Conservation (phyloP, 1,140 invertebrate genomes). For the Drosophila ohnishii region DNA sequence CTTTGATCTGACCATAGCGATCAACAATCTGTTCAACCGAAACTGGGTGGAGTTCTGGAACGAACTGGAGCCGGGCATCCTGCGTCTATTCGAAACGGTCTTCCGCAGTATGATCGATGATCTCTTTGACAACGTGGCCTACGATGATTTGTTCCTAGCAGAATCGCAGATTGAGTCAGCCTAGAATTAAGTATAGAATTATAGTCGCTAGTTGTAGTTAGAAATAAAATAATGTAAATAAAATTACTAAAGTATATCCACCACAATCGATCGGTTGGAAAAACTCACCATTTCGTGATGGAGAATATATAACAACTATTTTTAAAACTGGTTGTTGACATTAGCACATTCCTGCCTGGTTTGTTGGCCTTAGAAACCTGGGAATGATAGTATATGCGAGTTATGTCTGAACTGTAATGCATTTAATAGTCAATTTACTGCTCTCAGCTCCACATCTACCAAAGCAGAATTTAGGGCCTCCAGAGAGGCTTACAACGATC, state of each 20-base stretch:
- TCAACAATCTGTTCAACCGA: constrained; percentile 58
- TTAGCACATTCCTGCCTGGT: constrained; percentile 25
- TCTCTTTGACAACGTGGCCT: constrained; percentile 55
- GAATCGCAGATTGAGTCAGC: neutral
- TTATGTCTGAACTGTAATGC: neutral
- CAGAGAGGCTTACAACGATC: constrained; percentile 10
- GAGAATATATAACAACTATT: constrained; percentile 7
- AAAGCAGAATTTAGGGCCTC: constrained; percentile 13
- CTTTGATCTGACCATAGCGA: constrained; percentile 46
- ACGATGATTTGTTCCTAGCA: constrained; percentile 61
- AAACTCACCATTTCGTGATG: constrained; percentile 13
- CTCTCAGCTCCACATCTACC: neutral
- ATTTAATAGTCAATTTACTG: constrained; percentile 23
- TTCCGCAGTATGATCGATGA: constrained; percentile 56
- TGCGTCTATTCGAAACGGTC: constrained; percentile 46
- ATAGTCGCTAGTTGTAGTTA: constrained; percentile 3
- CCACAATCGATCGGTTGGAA: constrained; percentile 2
- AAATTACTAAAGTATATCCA: constrained; percentile 14
- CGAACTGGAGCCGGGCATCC: constrained; percentile 57
- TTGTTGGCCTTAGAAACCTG: constrained; percentile 29
- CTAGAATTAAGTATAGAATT: neutral
- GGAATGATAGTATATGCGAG: neutral
- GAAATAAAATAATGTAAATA: constrained; percentile 8
- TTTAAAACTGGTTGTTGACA: constrained; percentile 44
- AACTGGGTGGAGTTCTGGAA: constrained; percentile 71